A percentile compares a stretch with the other conserved stretches of the same genome.
Evolutionary conservation across 2,888 invertebrate species (phyloP).

Genomic region (Smittia sp.): DNA sequence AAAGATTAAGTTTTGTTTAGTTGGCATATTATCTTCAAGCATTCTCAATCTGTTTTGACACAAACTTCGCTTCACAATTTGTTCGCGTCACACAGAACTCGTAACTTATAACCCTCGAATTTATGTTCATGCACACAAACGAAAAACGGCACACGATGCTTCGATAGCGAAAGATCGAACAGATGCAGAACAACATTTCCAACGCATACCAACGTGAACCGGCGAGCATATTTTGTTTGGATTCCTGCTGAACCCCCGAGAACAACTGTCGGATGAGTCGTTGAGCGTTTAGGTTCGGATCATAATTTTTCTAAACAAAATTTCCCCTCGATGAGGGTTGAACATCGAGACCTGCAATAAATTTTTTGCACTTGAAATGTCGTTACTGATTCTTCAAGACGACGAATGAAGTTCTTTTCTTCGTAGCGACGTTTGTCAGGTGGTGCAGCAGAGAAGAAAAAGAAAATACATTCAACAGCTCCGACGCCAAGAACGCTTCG

Average conservation of each 20-base stretch:
- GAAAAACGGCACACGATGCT: constrained; percentile 17
- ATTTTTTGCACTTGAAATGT: not conserved
- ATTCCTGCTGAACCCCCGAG: constrained; percentile 5
- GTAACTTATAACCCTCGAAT: not conserved
- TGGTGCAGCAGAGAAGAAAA: not conserved
- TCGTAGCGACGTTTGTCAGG: not conserved
- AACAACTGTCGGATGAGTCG: constrained; percentile 28
- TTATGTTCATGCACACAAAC: constrained; percentile 13
- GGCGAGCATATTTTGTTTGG: not conserved
- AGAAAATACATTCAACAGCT: not conserved
- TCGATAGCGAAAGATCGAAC: constrained; percentile 8
- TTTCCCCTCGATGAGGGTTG: not conserved
- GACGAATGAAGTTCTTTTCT: constrained; percentile 1
- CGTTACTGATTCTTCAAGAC: not conserved
- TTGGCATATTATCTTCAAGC: too few species aligned
- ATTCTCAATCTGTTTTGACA: too few species aligned
- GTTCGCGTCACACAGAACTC: constrained; percentile 3
- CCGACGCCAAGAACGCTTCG: not conserved
- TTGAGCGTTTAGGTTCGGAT: not conserved
- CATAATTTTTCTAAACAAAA: not conserved
- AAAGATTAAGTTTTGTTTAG: too few species aligned
- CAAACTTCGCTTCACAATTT: too few species aligned
- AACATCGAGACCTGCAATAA: not conserved
- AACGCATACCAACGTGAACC: not conserved
- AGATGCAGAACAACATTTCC: constrained; percentile 31